Evolutionary conservation across 2,113 vertebrate genomes (phyloP).

Genomic region (Alethe diademata): DNA sequence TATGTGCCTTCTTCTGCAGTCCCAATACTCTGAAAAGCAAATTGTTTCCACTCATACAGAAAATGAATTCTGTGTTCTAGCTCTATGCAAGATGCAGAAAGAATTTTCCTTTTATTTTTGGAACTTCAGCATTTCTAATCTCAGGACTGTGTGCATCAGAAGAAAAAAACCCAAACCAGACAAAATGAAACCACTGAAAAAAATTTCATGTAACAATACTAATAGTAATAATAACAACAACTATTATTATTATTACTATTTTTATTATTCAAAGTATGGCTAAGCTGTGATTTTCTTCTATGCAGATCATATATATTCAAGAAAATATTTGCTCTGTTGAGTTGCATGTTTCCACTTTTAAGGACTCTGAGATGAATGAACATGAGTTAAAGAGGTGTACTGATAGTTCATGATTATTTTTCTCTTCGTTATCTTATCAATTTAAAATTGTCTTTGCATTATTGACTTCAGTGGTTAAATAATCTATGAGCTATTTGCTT

Average conservation of each 20-base stretch:
- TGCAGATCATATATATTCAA: background rate
- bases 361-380: background rate
- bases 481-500: background rate
- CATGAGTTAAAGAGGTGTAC: background rate
- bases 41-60: background rate
- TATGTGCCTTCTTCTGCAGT: background rate
- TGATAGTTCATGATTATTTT: background rate
- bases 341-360: background rate
- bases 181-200: fast-evolving
- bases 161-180: background rate
- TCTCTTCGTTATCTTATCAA: background rate
- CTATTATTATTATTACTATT: background rate
- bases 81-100: background rate
- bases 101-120: background rate
- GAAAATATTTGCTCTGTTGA: background rate
- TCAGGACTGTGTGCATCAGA: background rate
- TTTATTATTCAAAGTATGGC: background rate
- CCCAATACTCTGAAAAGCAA: background rate
- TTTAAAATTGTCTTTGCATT: conserved; percentile 11
- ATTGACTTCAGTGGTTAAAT: conserved; percentile 15
- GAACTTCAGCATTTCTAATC: background rate
- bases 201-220: background rate
- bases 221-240: background rate
- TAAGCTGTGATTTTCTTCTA: background rate
- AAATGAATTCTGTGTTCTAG: background rate